Conservation (phyloP, 2,888 invertebrate genomes). For the Syritta pipiens region DNA sequence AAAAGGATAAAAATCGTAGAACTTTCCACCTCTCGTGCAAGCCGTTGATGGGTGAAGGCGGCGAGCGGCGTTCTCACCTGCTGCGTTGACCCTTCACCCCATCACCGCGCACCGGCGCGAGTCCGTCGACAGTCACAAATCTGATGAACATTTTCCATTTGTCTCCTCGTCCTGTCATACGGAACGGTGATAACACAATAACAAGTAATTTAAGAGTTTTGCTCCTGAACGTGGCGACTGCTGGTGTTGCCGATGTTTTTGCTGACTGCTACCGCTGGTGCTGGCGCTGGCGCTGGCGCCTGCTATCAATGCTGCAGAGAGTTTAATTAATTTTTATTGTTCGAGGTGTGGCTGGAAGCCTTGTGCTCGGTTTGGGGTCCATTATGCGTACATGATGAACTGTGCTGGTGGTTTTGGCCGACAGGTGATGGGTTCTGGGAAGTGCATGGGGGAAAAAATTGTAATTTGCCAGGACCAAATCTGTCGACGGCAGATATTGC, state of each 20-base stretch:
- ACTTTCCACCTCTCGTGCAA: conserved; percentile 33
- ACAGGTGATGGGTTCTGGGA: neutral
- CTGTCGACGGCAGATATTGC: conserved; percentile 22
- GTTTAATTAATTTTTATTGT: conserved; percentile 68
- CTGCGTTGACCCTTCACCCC: conserved; percentile 34
- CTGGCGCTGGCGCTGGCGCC: conserved; percentile 10
- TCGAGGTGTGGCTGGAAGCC: conserved; percentile 18
- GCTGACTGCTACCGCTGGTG: neutral
- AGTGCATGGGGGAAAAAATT: conserved; percentile 1
- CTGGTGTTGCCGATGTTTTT: conserved; percentile 15
- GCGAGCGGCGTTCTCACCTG: conserved; percentile 24
- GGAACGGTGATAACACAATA: conserved; percentile 57
- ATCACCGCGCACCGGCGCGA: neutral
- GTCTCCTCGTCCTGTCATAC: conserved; percentile 38
- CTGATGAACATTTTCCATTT: conserved; percentile 57
- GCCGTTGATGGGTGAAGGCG: too few species aligned
- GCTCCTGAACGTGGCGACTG: conserved; percentile 34
- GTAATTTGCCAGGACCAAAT: conserved; percentile 1
- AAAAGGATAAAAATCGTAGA: conserved; percentile 39
- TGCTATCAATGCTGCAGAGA: conserved; percentile 58
- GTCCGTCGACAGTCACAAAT: conserved; percentile 19
- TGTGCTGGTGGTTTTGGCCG: conserved; percentile 11
- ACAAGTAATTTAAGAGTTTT: conserved; percentile 61
- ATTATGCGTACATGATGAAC: conserved; percentile 25
- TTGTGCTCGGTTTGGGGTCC: conserved; percentile 32